Evolutionary conservation across 2,113 vertebrate genomes (phyloP).

Genomic region (Aspidoscelis tigris): DNA sequence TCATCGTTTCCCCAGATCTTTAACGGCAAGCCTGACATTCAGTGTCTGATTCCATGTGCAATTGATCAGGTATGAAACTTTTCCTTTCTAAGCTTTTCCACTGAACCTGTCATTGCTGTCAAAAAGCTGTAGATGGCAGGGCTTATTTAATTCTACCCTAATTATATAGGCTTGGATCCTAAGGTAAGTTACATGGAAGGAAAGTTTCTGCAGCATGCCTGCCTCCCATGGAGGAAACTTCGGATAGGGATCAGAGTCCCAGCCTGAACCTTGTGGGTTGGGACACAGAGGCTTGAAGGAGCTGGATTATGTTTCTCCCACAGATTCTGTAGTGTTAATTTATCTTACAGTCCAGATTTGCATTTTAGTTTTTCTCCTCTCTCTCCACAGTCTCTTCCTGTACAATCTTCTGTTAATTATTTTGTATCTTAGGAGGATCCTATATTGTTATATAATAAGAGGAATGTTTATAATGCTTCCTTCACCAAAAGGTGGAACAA

Average conservation of each 20-base stretch:
- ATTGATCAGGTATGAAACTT: conserved; percentile 89
- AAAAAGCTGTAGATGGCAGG: accelerated
- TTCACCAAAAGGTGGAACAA: too few species aligned
- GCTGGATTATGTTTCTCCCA: neutral
- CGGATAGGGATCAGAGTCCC: neutral
- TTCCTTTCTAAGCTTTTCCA: neutral
- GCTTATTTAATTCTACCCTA: neutral
- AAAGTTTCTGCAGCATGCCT: neutral
- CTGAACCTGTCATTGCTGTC: neutral
- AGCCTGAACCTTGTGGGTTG: neutral
- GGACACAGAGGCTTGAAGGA: neutral
- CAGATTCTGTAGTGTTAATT: neutral
- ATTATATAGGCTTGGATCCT: neutral
- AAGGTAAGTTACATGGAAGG: neutral
- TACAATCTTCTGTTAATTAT: too few species aligned
- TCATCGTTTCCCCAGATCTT: conserved; percentile 96
- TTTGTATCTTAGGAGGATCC: neutral
- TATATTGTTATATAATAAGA: too few species aligned
- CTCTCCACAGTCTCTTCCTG: neutral
- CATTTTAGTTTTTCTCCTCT: neutral
- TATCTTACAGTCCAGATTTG: neutral
- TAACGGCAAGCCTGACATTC: conserved; percentile 83
- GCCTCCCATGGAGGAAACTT: neutral
- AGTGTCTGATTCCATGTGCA: conserved; percentile 96
- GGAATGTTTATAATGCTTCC: too few species aligned